A percentile compares a stretch with the other conserved stretches of the same genome.
phyloP scores from a whole-genome alignment of 1,140 invertebrate genomes.

The Pomacea maculata region DNA sequence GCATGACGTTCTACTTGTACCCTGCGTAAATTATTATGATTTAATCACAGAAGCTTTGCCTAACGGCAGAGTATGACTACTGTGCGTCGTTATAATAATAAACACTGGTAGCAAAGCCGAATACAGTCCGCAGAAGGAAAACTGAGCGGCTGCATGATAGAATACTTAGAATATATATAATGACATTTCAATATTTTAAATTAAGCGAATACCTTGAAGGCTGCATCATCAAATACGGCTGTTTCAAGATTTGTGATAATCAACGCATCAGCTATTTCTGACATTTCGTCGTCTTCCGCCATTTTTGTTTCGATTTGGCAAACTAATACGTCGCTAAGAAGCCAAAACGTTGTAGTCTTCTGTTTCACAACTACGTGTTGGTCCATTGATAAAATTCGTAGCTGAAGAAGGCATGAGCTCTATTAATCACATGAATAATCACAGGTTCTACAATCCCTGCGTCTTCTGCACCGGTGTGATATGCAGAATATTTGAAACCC shows the following conservation, averaged over 20 bases:
- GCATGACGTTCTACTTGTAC: too few relatives aligned
- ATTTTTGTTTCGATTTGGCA: slow-evolving; percentile 17
- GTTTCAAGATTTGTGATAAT: slow-evolving; percentile 24
- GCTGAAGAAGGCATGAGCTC: neutral
- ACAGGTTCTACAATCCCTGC: neutral
- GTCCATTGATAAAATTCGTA: neutral
- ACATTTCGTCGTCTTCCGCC: slow-evolving; percentile 22
- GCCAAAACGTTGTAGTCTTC: neutral
- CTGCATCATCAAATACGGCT: slow-evolving; percentile 20
- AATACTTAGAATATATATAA: too few relatives aligned
- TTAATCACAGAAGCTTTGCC: too few relatives aligned
- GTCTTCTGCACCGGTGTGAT: neutral
- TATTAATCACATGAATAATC: neutral
- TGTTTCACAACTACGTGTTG: neutral
- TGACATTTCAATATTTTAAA: too few relatives aligned
- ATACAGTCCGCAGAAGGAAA: too few relatives aligned
- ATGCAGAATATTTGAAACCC: neutral
- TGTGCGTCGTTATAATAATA: too few relatives aligned
- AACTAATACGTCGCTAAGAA: slow-evolving; percentile 2
- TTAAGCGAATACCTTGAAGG: slow-evolving; percentile 21
- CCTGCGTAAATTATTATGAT: too few relatives aligned
- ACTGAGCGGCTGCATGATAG: too few relatives aligned
- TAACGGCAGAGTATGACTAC: too few relatives aligned
- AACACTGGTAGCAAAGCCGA: too few relatives aligned
- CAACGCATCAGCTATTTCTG: slow-evolving; percentile 23